phyloP scores from a whole-genome alignment of 1,140 invertebrate species.

The Leptinotarsa lineolata region DNA sequence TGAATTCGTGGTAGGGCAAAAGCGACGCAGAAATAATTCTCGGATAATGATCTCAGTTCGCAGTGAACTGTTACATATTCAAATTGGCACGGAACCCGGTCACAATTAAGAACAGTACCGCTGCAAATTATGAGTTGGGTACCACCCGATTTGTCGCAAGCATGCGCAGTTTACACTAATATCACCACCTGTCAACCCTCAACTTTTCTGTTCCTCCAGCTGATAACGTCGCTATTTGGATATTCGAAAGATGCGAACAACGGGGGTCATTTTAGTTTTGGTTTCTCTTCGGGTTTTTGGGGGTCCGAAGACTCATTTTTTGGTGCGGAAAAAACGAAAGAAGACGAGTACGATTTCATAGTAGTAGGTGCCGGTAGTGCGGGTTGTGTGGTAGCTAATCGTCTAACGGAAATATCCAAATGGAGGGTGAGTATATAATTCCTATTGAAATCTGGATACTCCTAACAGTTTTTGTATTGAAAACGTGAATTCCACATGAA shows the following conservation, averaged over 20 bases:
- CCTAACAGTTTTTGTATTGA: too few species aligned
- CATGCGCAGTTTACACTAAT: slow-evolving; percentile 59
- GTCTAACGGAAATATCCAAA: slow-evolving; percentile 61
- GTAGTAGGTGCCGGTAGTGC: slow-evolving; percentile 69
- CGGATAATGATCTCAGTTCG: slow-evolving; percentile 4
- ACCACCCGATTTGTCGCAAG: slow-evolving; percentile 60
- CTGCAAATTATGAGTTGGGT: slow-evolving; percentile 55
- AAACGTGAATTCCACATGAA: too few species aligned
- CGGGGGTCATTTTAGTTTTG: slow-evolving; percentile 17
- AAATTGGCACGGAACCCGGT: slow-evolving; percentile 6
- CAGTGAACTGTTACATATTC: slow-evolving; percentile 9
- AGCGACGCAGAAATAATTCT: neutral
- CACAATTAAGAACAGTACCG: neutral
- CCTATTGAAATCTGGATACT: neutral
- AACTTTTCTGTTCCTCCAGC: slow-evolving; percentile 62
- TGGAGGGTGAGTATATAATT: slow-evolving; percentile 56
- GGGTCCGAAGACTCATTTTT: slow-evolving; percentile 23
- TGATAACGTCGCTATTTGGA: slow-evolving; percentile 63
- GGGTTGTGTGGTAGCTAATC: slow-evolving; percentile 68
- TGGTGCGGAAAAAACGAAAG: slow-evolving; percentile 15
- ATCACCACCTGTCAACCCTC: slow-evolving; percentile 63
- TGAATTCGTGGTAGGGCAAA: neutral
- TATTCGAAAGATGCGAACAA: slow-evolving; percentile 56
- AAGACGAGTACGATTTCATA: slow-evolving; percentile 59
- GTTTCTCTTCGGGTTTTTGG: slow-evolving; percentile 10